A percentile compares a stretch with the other conserved stretches of the same genome.
Evolutionary conservation across 92 coral and sea anemone genomes (phyloP).

Genomic region (Porites divaricata): DNA sequence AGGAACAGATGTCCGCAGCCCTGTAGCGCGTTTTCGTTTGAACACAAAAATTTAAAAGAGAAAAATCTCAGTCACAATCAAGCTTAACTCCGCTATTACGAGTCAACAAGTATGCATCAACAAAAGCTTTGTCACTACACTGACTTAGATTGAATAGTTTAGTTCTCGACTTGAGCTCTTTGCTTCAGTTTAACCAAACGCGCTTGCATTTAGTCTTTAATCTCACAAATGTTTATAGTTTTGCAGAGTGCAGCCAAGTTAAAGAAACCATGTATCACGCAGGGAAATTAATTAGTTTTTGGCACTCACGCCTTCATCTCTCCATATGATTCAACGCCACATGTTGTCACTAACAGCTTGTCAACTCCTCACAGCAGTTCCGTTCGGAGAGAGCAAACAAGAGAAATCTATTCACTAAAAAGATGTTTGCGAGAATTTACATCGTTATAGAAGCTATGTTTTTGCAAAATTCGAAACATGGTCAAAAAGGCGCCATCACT

Average conservation of each 20-base stretch:
- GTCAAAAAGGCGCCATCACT: constrained; percentile 38
- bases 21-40: constrained; percentile 32
- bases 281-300: constrained; percentile 91
- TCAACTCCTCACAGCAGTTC: constrained; percentile 71
- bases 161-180: constrained; percentile 37
- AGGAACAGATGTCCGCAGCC: constrained; percentile 38
- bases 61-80: background rate
- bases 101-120: constrained; percentile 27
- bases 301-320: constrained; percentile 67
- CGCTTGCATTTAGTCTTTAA: constrained; percentile 38
- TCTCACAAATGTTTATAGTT: constrained; percentile 54
- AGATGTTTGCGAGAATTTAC: constrained; percentile 42
- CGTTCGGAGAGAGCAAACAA: constrained; percentile 60
- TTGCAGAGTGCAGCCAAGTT: constrained; percentile 35
- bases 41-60: background rate
- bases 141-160: constrained; percentile 44
- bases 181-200: constrained; percentile 36
- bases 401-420: constrained; percentile 42
- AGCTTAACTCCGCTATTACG: background rate
- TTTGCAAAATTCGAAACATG: constrained; percentile 20
- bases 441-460: constrained; percentile 18
- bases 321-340: constrained; percentile 49
- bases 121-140: constrained; percentile 34
- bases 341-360: constrained; percentile 58
- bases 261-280: constrained; percentile 56